Conservation (phyloP, 2,797 vertebrate species). For the Enteromius paludinosus region DNA sequence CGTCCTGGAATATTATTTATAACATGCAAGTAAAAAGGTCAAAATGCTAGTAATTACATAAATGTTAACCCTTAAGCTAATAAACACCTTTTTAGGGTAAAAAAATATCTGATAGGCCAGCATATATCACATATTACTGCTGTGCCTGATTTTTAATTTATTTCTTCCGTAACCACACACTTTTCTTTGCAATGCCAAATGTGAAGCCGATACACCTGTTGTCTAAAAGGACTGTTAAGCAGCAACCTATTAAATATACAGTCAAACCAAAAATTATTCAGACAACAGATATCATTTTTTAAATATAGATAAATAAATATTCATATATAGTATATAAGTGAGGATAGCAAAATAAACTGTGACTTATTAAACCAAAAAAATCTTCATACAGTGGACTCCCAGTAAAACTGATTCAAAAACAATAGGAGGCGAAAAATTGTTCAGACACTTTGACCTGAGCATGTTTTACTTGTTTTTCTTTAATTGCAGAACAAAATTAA, state of each 20-base stretch:
- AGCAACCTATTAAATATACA: neutral
- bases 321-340: neutral
- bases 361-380: too few relatives aligned
- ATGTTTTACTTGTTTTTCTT: too few relatives aligned
- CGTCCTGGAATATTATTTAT: neutral
- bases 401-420: too few relatives aligned
- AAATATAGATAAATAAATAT: too few relatives aligned
- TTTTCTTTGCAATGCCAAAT: neutral
- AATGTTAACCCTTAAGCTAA: neutral
- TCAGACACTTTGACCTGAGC: too few relatives aligned
- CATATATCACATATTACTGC: neutral
- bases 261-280: neutral
- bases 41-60: neutral
- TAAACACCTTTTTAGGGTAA: neutral
- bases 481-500: neutral
- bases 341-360: too few relatives aligned
- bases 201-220: neutral
- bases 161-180: neutral
- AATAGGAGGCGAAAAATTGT: too few relatives aligned
- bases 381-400: too few relatives aligned
- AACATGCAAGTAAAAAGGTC: neutral
- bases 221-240: neutral
- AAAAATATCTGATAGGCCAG: neutral
- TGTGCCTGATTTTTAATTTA: constrained; percentile 7
- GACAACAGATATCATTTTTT: too few relatives aligned